A percentile compares a stretch with the other conserved stretches of the same genome.
Conservation (phyloP, 2,113 vertebrate genomes). For the Plecotus auritus region DNA sequence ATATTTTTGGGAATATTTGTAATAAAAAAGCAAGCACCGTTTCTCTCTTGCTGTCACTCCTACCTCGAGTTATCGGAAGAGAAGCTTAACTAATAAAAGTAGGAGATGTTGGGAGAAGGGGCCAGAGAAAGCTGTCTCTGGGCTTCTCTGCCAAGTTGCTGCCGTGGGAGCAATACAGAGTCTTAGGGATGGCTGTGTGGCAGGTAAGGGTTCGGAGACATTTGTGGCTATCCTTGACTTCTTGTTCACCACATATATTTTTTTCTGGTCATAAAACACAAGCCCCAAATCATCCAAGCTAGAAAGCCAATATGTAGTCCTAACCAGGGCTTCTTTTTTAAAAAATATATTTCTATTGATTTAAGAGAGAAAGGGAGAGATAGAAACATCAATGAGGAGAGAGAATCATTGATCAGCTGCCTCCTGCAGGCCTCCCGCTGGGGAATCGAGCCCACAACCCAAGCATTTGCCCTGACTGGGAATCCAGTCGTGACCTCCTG, state of each 20-base stretch:
- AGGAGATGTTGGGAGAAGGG: not conserved
- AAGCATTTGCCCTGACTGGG: no score
- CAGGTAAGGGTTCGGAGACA: not conserved
- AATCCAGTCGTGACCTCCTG: no score
- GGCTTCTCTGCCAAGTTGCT: not conserved
- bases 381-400: no score
- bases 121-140: not conserved
- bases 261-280: not conserved
- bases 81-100: not conserved
- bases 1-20: not conserved
- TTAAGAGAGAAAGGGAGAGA: no score
- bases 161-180: not conserved
- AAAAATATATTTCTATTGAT: no score
- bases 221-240: not conserved
- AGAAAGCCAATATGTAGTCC: not conserved
- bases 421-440: no score
- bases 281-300: not conserved
- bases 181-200: not conserved
- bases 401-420: no score
- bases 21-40: not conserved
- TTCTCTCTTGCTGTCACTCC: not conserved
- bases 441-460: no score
- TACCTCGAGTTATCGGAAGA: not conserved
- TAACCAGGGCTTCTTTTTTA: not conserved
- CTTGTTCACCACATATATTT: not conserved